These are phyloP conservation scores for Neodon shergylaensis DNA, from an alignment of 2,113 vertebrate genomes.

Conservation along the genomic window DNA sequence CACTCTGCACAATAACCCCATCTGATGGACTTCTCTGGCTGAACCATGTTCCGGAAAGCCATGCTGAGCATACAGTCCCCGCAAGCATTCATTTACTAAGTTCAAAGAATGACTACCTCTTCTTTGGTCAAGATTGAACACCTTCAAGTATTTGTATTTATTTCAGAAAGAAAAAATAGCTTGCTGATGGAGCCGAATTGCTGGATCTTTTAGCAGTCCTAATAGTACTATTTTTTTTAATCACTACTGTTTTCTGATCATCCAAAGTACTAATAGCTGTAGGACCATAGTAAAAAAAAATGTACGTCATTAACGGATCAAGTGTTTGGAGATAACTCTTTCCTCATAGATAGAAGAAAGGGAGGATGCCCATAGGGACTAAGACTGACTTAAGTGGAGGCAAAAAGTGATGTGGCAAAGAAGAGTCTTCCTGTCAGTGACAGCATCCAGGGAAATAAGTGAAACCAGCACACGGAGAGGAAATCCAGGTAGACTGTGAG, in stretches of 20 bases:
- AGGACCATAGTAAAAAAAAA: slow-evolving; percentile 27
- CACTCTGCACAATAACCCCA: background rate
- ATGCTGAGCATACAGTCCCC: background rate
- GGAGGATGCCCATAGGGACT: background rate
- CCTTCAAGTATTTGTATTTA: slow-evolving; percentile 27
- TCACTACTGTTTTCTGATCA: background rate
- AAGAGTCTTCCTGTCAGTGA: background rate
- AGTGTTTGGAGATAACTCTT: background rate
- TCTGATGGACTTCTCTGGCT: background rate
- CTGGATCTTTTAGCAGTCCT: background rate
- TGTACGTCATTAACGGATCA: background rate
- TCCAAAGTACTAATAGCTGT: slow-evolving; percentile 12
- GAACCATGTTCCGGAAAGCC: background rate
- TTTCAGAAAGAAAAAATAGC: slow-evolving; percentile 38
- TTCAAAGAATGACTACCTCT: slow-evolving; percentile 4
- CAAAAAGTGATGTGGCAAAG: background rate
- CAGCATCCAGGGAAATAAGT: background rate
- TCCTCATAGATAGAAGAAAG: background rate
- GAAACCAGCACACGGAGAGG: accelerated
- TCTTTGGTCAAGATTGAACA: slow-evolving; percentile 10
- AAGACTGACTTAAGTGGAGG: background rate
- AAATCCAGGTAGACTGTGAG: background rate
- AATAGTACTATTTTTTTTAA: background rate
- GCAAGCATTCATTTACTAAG: background rate
- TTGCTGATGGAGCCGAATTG: slow-evolving; percentile 45